Conservation (phyloP, 1,140 invertebrate genomes). For the Adoxophyes honmai region DNA sequence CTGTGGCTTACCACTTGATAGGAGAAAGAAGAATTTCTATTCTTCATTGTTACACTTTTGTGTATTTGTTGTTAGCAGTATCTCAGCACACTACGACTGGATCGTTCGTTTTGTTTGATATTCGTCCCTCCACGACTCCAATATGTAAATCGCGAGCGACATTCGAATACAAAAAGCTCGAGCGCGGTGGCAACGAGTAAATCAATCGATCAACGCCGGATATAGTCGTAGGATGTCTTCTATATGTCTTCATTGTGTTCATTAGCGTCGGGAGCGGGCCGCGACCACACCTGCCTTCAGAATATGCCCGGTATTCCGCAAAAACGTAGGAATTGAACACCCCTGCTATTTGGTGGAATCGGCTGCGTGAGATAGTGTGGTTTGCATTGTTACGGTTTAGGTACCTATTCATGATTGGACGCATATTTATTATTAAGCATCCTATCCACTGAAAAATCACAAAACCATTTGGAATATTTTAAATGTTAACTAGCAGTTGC, state of each 20-base stretch:
- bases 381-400: too few species aligned
- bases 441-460: too few species aligned
- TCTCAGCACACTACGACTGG: conserved; percentile 34
- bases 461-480: too few species aligned
- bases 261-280: conserved; percentile 58
- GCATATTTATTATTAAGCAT: too few species aligned
- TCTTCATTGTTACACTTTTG: too few species aligned
- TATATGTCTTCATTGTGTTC: conserved; percentile 75
- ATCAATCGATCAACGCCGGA: conserved; percentile 76
- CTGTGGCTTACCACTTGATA: too few species aligned
- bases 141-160: conserved; percentile 70
- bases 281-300: conserved; percentile 58
- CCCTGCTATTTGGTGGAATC: conserved; percentile 20
- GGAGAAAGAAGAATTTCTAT: too few species aligned
- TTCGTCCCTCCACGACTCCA: conserved; percentile 45
- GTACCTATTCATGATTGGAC: too few species aligned
- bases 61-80: not conserved
- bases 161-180: conserved; percentile 74
- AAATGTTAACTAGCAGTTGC: too few species aligned
- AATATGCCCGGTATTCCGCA: conserved; percentile 59
- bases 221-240: conserved; percentile 45
- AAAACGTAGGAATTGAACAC: conserved; percentile 37
- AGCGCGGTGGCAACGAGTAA: conserved; percentile 72
- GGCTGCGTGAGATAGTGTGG: too few species aligned
- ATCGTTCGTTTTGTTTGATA: conserved; percentile 55